phyloP scores from a whole-genome alignment of 2,113 vertebrate genomes.

The Oryzias melastigma region DNA sequence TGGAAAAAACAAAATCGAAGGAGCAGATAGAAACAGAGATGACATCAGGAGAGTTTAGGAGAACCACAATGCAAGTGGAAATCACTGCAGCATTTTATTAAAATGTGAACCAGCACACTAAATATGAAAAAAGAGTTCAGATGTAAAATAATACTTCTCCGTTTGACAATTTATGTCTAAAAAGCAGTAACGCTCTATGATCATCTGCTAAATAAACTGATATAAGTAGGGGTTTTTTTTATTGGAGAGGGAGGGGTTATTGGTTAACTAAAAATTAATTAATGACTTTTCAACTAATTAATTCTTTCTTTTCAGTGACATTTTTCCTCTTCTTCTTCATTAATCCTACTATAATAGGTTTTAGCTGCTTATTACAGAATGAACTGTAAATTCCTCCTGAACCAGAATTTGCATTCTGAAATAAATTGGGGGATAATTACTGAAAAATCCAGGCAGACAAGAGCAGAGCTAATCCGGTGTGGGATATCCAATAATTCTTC shows the following conservation, averaged over 20 bases:
- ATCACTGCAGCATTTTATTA: too few relatives aligned
- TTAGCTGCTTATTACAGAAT: constrained; percentile 55
- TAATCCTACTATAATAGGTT: constrained; percentile 60
- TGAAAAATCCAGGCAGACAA: constrained; percentile 39
- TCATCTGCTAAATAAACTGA: not conserved
- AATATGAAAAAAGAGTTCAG: too few relatives aligned
- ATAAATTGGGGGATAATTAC: constrained; percentile 58
- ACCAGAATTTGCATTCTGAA: constrained; percentile 49
- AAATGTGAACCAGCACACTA: too few relatives aligned
- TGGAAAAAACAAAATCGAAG: too few relatives aligned
- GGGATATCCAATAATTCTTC: constrained; percentile 34
- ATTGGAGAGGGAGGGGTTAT: too few relatives aligned
- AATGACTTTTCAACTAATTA: constrained; percentile 6
- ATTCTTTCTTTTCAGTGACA: constrained; percentile 22
- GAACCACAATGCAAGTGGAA: too few relatives aligned
- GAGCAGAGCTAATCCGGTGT: constrained; percentile 51
- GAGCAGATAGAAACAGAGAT: too few relatives aligned
- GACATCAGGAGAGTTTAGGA: too few relatives aligned
- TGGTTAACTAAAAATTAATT: constrained; percentile 2
- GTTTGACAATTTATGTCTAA: too few relatives aligned
- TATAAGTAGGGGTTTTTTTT: too few relatives aligned
- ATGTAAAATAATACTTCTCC: too few relatives aligned
- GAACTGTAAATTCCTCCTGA: constrained; percentile 52
- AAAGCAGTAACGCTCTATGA: not conserved
- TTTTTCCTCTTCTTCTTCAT: constrained; percentile 27